A percentile compares a stretch with the other conserved stretches of the same genome.
Conservation (phyloP, 2,797 vertebrate species). For the Paratrypauchen microcephalus region DNA sequence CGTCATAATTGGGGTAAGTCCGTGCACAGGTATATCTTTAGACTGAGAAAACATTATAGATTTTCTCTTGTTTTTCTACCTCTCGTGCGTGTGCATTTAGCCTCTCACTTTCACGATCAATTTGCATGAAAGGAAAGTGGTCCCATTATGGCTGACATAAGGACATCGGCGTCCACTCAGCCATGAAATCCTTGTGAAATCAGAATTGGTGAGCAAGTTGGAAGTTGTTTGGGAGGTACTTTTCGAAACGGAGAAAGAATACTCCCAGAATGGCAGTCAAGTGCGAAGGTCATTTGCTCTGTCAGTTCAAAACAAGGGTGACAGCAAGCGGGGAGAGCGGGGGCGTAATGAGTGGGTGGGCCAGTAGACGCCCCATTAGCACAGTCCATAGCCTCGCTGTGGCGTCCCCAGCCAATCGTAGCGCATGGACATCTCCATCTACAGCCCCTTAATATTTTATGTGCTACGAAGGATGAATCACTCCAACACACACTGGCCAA, state of each 20-base stretch:
- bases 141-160: conserved; percentile 74
- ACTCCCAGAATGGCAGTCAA: conserved; percentile 56
- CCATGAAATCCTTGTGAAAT: conserved; percentile 76
- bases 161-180: conserved; percentile 72
- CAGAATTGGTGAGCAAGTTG: conserved; percentile 65
- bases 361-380: conserved; percentile 67
- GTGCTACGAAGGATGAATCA: conserved; percentile 6
- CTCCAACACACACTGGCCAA: neutral
- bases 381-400: conserved; percentile 62
- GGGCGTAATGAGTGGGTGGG: conserved; percentile 70
- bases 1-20: conserved; percentile 93
- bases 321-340: conserved; percentile 43
- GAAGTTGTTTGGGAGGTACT: conserved; percentile 60
- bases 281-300: conserved; percentile 77
- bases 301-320: conserved; percentile 60
- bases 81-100: conserved; percentile 22
- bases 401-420: conserved; percentile 85
- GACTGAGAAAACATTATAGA: conserved; percentile 57
- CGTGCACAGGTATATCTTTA: conserved; percentile 12
- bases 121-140: conserved; percentile 77
- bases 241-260: conserved; percentile 26
- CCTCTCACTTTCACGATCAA: conserved; percentile 63
- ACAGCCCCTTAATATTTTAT: conserved; percentile 56
- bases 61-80: conserved; percentile 33
- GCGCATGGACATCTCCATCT: conserved; percentile 89